Evolutionary conservation across 2,797 vertebrate species (phyloP), one percentile per base, ranked within the genome.

Genomic region (Bovichtus variegatus): DNA sequence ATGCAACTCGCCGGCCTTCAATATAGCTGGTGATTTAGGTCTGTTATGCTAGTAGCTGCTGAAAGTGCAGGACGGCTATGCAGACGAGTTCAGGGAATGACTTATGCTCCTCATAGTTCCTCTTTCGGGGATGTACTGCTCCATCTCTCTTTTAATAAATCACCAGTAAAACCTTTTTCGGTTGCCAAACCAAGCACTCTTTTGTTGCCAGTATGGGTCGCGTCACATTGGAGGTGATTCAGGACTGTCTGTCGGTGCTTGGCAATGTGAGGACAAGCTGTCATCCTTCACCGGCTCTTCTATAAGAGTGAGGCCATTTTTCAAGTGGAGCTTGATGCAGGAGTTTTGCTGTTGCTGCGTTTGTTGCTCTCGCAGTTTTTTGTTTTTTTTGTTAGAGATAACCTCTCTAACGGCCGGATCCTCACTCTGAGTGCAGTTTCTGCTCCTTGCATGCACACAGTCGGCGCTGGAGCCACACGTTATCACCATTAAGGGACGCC

Each of bases 191-290:
- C 38, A 63, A 78, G 80, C 58, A 1, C 63, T 83, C 64, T 73
- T 74, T 41, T 61, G 65, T 75, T 78, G 80, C 82, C 78, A 86
- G 75, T 27, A 5, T 41, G 63, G 71, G 71, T 84, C 31, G 46
- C 71, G 25, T 75, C 59, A 43, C 68, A 64, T 66, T 86, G 78
- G 79, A 83, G 75, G 77, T 68, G 69, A 74, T 83, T 84, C 77
- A 78, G 74, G 71, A 61, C 74, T 78, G 77, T 71, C 83, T 74
- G 82, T 82, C 41, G n/a, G 73, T 67, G 23, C 46, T 83, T 84
- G 85, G 83, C 76, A 65, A 54, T 2, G 58, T 51, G 72, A 81
- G 67, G 65, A 83, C 81, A 83, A 82, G 69, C 82, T 77, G 71
- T 85, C 63, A 41, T 82, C 60, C 68, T 78, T 71, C 60, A 54